Conservation (phyloP, 2,888 invertebrate genomes). For the Conomelus anceps region DNA sequence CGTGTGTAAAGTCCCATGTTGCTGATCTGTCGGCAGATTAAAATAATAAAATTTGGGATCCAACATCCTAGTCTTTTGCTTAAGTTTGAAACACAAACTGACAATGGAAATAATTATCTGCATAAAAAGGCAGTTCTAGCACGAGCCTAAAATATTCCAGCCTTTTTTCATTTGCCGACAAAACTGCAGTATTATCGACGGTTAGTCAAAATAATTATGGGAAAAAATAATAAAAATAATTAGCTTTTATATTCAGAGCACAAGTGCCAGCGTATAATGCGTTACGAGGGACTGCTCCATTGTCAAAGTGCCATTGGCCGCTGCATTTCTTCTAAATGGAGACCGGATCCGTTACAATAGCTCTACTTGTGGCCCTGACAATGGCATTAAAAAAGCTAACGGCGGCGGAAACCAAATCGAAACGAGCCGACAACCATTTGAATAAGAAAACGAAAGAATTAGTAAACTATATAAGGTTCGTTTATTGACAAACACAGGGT, state of each 20-base stretch:
- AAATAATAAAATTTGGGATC: no score
- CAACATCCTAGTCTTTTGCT: neutral
- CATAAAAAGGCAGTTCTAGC: neutral
- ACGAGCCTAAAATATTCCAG: neutral
- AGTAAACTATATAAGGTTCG: neutral
- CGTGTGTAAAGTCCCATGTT: no score
- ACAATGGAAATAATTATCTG: neutral
- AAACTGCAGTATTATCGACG: neutral
- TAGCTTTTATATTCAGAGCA: neutral
- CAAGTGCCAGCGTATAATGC: neutral
- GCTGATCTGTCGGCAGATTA: no score
- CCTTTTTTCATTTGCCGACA: neutral
- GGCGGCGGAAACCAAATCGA: neutral
- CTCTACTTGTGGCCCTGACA: neutral
- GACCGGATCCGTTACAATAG: neutral
- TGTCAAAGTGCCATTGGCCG: neutral
- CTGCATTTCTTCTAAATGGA: neutral
- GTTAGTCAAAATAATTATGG: neutral
- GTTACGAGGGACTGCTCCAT: neutral
- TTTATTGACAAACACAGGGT: neutral
- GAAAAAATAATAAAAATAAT: neutral
- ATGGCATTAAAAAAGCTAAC: neutral
- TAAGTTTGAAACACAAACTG: neutral
- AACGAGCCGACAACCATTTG: neutral
- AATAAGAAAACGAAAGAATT: neutral